These are phyloP conservation scores for Pediacus dermestoides DNA, from an alignment of 2,888 invertebrate genomes.

Conservation along the genomic window DNA sequence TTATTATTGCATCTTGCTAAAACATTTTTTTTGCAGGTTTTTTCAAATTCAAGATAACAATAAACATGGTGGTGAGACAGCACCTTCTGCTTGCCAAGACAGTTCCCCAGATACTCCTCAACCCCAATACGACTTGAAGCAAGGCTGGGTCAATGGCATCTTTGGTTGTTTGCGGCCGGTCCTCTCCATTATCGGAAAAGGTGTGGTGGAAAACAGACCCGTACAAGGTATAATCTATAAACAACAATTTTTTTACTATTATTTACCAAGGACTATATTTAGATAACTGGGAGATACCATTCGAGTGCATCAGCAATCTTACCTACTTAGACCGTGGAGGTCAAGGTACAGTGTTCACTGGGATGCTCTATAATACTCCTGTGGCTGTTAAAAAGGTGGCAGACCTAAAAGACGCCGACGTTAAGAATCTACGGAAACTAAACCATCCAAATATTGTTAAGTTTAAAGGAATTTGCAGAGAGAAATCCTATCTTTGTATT, in stretches of 20 bases:
- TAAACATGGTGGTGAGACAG: constrained; percentile 46
- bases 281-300: constrained; percentile 94
- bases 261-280: no score
- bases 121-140: constrained; percentile 52
- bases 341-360: constrained; percentile 93
- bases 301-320: constrained; percentile 83
- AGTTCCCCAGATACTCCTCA: constrained; percentile 52
- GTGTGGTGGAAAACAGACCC: constrained; percentile 66
- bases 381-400: constrained; percentile 97
- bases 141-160: constrained; percentile 78
- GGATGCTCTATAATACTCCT: constrained; percentile 73
- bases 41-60: constrained; percentile 60
- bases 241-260: constrained; percentile 1
- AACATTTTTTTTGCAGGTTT: constrained; percentile 52
- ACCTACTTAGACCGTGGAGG: constrained; percentile 93
- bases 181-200: constrained; percentile 80
- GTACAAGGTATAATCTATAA: background rate
- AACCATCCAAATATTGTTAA: constrained; percentile 94
- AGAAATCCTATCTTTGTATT: constrained; percentile 85
- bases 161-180: constrained; percentile 86
- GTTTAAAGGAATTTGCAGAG: constrained; percentile 88
- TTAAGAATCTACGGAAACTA: constrained; percentile 84
- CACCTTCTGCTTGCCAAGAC: constrained; percentile 46
- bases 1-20: constrained; percentile 1
- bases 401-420: constrained; percentile 89